These are phyloP conservation scores for Anthoscopus minutus DNA, from an alignment of 2,113 vertebrate genomes.

Conservation along the genomic window DNA sequence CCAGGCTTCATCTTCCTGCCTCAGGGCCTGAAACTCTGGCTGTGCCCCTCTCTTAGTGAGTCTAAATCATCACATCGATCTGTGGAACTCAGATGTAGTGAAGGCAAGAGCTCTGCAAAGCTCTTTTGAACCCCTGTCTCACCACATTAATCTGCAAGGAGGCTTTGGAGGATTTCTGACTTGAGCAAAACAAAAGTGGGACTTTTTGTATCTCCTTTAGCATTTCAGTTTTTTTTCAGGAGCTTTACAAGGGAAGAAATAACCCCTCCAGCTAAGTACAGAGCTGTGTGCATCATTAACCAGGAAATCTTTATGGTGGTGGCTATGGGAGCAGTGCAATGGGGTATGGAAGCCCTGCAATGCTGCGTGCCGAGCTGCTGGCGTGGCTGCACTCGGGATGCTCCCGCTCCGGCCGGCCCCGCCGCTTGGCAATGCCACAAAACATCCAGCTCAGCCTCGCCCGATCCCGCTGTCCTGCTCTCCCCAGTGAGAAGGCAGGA, in stretches of 20 bases:
- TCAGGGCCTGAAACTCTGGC: background rate
- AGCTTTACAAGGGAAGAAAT: background rate
- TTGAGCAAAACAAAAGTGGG: background rate
- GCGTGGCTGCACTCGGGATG: background rate
- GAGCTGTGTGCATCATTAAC: background rate
- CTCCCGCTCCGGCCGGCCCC: background rate
- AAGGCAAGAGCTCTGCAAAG: background rate
- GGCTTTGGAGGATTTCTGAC: background rate
- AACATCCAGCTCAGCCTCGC: background rate
- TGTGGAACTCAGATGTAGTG: background rate
- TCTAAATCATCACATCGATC: background rate
- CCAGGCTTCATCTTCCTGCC: background rate
- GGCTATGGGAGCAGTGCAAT: background rate
- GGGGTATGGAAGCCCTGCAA: too few species aligned
- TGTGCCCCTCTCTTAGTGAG: background rate
- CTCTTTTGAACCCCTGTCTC: background rate
- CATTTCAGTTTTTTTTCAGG: background rate
- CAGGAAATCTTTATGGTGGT: background rate
- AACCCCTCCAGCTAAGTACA: background rate
- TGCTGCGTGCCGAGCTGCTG: too few species aligned
- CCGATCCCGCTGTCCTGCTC: background rate
- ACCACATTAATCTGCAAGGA: background rate
- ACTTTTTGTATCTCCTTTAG: background rate
- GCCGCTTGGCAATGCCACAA: background rate
- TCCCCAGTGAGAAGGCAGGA: background rate